Evolutionary conservation across 2,797 vertebrate species (phyloP), one percentile per base, ranked within the genome.

Genomic region (Sebastes elongatus): DNA sequence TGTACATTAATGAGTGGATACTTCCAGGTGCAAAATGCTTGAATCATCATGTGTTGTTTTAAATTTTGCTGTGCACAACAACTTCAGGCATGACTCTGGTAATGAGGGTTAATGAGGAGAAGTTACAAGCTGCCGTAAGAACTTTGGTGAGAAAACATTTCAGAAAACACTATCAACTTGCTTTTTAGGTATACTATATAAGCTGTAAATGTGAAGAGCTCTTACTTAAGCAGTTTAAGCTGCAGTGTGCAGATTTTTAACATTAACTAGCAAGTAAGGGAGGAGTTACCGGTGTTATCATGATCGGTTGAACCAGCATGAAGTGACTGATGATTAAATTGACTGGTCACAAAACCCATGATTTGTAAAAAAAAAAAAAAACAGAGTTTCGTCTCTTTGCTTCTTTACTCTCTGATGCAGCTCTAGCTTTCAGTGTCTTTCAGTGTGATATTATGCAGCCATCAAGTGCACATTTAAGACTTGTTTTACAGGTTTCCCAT

Each of bases 21-120:
- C 56, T 46, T 49, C 33, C 55, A 25, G 16, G 7, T 65, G 46
- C 13, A 32, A 68, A 56, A n/a, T 67, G 42, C 56, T 70, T 61
- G 22, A 76, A 71, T 49, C 32, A 28, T 73, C 14, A 22, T 57
- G 16, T 20, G 52, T 22, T 71, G 32, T 78, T 77, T 69, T 5
- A 16, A 30, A 66, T 49, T 2, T 49, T 46, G 7, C 42, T 81
- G 60, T 72, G 10, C n/a, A 55, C 5, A 62, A 67, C 27, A 67
- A 52, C 18, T 61, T 4, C 42, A 49, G 0, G 16, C 42, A 7
- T 18, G 33, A 33, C 11, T 28, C 59, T 59, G 5, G 9, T 49
- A 33, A 70, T 64, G 23, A 78, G 62, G 67, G 46, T 32, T 72
- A 71, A 71, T 53, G 35, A 74, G 35, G 3, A 65, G 61, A 63